These are phyloP conservation scores for Drosophila meridionalis DNA, from an alignment of 2,888 invertebrate genomes.

Conservation along the genomic window DNA sequence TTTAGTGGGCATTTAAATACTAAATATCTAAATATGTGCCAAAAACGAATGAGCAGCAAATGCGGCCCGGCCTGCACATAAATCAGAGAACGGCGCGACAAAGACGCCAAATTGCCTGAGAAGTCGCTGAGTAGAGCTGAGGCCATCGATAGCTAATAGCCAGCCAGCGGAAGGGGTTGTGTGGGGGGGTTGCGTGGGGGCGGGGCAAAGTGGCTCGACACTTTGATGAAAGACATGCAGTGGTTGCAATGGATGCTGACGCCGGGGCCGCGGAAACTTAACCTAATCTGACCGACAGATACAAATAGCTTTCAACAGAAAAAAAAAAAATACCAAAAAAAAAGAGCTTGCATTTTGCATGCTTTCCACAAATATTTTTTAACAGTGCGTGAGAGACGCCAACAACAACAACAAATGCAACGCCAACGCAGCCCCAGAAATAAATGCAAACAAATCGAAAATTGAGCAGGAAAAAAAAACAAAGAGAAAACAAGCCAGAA, in stretches of 20 bases:
- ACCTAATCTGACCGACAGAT: constrained; percentile 81
- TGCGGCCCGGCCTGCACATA: constrained; percentile 46
- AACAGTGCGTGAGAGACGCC: constrained; percentile 64
- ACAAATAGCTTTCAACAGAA: constrained; percentile 71
- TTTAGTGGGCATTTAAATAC: constrained; percentile 58
- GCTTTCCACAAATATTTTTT: constrained; percentile 74
- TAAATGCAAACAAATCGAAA: constrained; percentile 73
- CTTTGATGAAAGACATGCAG: constrained; percentile 78
- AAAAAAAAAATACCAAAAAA: constrained; percentile 20
- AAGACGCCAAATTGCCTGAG: constrained; percentile 62
- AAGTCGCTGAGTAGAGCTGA: constrained; percentile 30
- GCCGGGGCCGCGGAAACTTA: constrained; percentile 56
- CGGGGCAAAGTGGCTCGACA: constrained; percentile 73
- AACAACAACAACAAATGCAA: constrained; percentile 37
- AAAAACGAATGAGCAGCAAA: constrained; percentile 46
- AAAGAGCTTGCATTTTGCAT: constrained; percentile 74
- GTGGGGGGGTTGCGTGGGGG: not conserved
- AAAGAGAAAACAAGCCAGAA: not conserved
- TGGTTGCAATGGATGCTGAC: constrained; percentile 46
- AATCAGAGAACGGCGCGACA: constrained; percentile 67
- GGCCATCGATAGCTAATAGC: constrained; percentile 73
- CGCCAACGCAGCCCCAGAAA: constrained; percentile 56
- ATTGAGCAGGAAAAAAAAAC: constrained; percentile 31
- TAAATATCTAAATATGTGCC: constrained; percentile 65
- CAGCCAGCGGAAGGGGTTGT: not conserved